phyloP scores from a whole-genome alignment of 2,888 invertebrate species.

The Brachycybe producta region DNA sequence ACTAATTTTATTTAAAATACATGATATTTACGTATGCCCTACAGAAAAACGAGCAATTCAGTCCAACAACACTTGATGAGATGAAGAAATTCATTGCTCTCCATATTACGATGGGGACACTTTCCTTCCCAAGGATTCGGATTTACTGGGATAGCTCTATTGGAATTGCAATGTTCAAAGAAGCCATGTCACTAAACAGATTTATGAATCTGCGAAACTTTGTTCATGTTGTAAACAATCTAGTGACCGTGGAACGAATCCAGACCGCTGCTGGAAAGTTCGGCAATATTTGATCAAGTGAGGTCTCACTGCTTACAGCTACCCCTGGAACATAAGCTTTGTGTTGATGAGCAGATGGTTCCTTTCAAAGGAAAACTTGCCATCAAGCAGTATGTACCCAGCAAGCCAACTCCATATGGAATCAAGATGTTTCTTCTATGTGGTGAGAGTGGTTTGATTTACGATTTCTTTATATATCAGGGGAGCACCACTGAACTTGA shows the following conservation, averaged over 20 bases:
- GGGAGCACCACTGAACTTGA: constrained; percentile 30
- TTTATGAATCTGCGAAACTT: constrained; percentile 20
- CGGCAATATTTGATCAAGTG: constrained; percentile 23
- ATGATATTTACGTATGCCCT: no score
- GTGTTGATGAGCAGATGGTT: constrained; percentile 29
- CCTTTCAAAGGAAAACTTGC: no score
- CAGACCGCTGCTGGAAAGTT: constrained; percentile 24
- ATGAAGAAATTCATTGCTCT: constrained; percentile 18
- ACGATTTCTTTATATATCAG: constrained; percentile 28
- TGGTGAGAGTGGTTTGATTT: constrained; percentile 24
- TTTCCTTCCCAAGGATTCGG: constrained; percentile 16
- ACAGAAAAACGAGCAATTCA: no score
- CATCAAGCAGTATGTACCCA: constrained; percentile 27
- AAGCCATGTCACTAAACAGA: constrained; percentile 20
- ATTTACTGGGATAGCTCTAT: constrained; percentile 20
- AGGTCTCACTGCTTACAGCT: constrained; percentile 29
- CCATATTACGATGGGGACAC: constrained; percentile 17
- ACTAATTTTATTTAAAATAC: no score
- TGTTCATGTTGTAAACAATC: constrained; percentile 21
- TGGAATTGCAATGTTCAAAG: constrained; percentile 9
- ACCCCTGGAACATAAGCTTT: constrained; percentile 37
- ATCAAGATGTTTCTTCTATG: constrained; percentile 26
- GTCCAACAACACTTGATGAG: no score
- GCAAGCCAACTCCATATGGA: constrained; percentile 29
- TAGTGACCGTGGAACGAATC: constrained; percentile 12